Base-by-base conservation (phyloP, 2,888 invertebrate species). In the Sthenelais limicola region DNA sequence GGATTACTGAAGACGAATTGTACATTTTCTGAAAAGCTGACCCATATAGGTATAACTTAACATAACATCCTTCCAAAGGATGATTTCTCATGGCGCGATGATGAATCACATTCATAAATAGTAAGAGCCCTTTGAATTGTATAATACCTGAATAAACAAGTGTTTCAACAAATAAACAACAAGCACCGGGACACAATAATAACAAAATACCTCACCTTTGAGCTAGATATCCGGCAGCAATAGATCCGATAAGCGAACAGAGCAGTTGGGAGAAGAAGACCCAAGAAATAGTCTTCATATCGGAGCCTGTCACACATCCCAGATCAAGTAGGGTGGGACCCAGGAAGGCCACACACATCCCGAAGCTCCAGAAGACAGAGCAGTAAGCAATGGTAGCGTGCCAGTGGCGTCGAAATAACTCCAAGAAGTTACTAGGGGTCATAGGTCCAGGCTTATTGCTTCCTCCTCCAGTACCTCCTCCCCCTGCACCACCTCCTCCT, bases 281-380 rank as follows among this genome's bases (percentile, higher is more conserved):
- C 89, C 88, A 89, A 73, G 86, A 87, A 86, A 89, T 89, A 58
- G 85, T 82, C 73, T 84, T 80, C 72, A 89, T 81, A 62, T 85
- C 84, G 0, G 88, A 84, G 3, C 83, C 83, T 0, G 88, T 89
- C 76, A 88, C 86, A 75, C 89, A 89, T 9, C 88, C 88, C 4
- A 89, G 81, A 76, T 89, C 89, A 76, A 88, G 83, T 12, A 89
- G 81, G 0, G 89, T 89, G 15, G 89, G 89, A 0, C 89, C 89
- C 43, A 89, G 82, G 78, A 89, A 89, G 21, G 89, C 89, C 38
- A 89, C 89, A 72, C 89, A 89, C 85, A 89, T 88, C n/a, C 89
- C 89, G 79, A 89, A 89, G 62, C 85, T 85, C 79, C 88, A 88
- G 79, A 89, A 89, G 15, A 88, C 87, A 7, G 83, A 76, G 75